Evolutionary conservation across 2,113 vertebrate species (phyloP).

Genomic region (Bothrops jararaca): DNA sequence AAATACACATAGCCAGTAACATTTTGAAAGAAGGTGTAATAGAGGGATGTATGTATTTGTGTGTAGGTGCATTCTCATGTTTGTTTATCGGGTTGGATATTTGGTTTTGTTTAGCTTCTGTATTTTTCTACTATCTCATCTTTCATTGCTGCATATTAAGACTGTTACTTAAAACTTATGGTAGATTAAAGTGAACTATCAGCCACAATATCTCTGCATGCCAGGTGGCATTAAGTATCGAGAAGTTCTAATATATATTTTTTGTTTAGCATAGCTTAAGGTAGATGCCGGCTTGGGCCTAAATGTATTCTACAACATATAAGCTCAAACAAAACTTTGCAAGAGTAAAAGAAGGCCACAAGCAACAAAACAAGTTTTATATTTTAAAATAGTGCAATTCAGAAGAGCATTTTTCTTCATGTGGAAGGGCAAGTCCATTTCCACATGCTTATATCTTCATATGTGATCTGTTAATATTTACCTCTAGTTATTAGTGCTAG

Average conservation of each 20-base stretch:
- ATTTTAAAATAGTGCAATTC: conserved; percentile 65
- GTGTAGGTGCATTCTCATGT: conserved; percentile 17
- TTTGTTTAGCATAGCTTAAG: conserved; percentile 24
- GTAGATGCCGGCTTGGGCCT: conserved; percentile 33
- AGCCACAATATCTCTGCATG: not conserved
- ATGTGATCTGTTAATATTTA: conserved; percentile 43
- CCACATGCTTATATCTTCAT: conserved; percentile 43
- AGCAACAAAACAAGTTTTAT: conserved; percentile 43
- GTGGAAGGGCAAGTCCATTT: conserved; percentile 47
- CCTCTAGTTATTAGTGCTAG: conserved; percentile 37
- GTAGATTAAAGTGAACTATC: conserved; percentile 44
- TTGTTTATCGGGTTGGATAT: conserved; percentile 48
- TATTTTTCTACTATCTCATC: conserved; percentile 55
- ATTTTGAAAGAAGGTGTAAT: conserved; percentile 51
- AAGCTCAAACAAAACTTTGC: conserved; percentile 59
- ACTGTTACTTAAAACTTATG: conserved; percentile 52
- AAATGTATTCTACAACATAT: conserved; percentile 34
- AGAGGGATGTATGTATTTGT: not conserved
- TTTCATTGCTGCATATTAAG: conserved; percentile 62
- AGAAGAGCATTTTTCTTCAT: conserved; percentile 60
- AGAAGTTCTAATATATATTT: conserved; percentile 13
- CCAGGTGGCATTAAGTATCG: conserved; percentile 12
- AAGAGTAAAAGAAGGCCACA: conserved; percentile 51
- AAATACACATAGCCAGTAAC: conserved; percentile 54
- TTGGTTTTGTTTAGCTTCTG: conserved; percentile 48